Conservation (phyloP, 2,888 invertebrate genomes). For the Matsumyia berberina region DNA sequence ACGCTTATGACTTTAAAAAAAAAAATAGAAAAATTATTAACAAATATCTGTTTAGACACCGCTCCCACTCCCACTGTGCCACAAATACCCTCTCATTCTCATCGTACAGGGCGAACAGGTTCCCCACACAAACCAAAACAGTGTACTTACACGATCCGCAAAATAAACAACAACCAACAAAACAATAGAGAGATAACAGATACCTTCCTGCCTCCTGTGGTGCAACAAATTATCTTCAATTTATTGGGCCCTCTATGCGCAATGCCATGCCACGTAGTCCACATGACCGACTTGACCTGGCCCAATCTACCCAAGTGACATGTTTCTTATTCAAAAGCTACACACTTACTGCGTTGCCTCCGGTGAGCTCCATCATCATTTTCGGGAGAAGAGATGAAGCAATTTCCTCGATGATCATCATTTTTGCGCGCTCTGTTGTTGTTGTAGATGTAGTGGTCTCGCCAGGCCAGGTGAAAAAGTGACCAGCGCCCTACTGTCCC, state of each 20-base stretch:
- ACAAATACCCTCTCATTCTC: constrained; percentile 13
- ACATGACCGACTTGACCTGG: constrained; percentile 69
- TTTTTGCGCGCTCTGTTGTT: constrained; percentile 54
- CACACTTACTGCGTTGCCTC: constrained; percentile 74
- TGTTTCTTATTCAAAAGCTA: constrained; percentile 73
- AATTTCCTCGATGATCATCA: constrained; percentile 75
- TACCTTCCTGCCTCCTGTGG: constrained; percentile 74
- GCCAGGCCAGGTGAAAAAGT: constrained; percentile 18
- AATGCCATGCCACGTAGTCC: constrained; percentile 54
- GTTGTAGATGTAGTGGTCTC: not conserved
- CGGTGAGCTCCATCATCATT: constrained; percentile 46
- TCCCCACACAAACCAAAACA: constrained; percentile 15
- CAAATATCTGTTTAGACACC: constrained; percentile 1
- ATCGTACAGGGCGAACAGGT: constrained; percentile 7
- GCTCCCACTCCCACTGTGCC: constrained; percentile 32
- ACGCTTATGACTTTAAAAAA: not conserved
- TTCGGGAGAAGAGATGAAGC: constrained; percentile 70
- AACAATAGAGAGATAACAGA: constrained; percentile 78
- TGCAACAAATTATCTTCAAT: constrained; percentile 79
- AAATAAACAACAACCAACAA: constrained; percentile 68
- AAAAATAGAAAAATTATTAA: not conserved
- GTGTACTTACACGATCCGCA: constrained; percentile 17
- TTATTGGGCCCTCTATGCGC: constrained; percentile 76
- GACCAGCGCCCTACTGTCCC: constrained; percentile 68
- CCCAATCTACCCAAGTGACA: constrained; percentile 73